phyloP scores from a whole-genome alignment of 2,888 invertebrate genomes.

The Nomada hirtipes region DNA sequence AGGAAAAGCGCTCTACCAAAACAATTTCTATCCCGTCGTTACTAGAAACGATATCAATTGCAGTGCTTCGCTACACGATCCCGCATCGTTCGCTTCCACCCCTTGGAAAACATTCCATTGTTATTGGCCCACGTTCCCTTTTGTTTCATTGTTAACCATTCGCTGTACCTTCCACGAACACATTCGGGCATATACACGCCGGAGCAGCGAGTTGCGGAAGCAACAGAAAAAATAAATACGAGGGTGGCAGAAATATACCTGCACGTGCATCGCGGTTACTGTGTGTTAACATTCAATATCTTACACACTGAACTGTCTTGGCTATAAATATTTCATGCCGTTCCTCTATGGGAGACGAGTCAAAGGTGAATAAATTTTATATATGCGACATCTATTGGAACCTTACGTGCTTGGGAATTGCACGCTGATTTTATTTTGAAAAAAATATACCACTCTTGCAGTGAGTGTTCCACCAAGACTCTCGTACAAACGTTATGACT shows the following conservation, averaged over 20 bases:
- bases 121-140: constrained; percentile 18
- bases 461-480: too few relatives aligned
- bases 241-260: background rate
- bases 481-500: too few relatives aligned
- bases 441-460: too few relatives aligned
- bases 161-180: background rate
- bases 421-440: too few relatives aligned
- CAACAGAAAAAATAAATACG: constrained; percentile 23
- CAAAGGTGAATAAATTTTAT: constrained; percentile 11
- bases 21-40: constrained; percentile 22
- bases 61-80: constrained; percentile 2
- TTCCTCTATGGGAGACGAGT: background rate
- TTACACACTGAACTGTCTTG: background rate
- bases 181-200: background rate
- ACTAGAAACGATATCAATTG: constrained; percentile 35
- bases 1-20: background rate
- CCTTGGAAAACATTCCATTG: constrained; percentile 23
- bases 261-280: background rate
- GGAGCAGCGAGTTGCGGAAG: background rate
- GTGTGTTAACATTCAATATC: constrained; percentile 30
- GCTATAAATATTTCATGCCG: constrained; percentile 13
- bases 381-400: background rate
- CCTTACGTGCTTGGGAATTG: too few relatives aligned
- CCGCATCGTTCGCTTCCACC: constrained; percentile 33
- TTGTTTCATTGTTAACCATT: constrained; percentile 8